Base-by-base conservation (phyloP, 2,888 invertebrate species). In the Dasysyrphus albostriatus region DNA sequence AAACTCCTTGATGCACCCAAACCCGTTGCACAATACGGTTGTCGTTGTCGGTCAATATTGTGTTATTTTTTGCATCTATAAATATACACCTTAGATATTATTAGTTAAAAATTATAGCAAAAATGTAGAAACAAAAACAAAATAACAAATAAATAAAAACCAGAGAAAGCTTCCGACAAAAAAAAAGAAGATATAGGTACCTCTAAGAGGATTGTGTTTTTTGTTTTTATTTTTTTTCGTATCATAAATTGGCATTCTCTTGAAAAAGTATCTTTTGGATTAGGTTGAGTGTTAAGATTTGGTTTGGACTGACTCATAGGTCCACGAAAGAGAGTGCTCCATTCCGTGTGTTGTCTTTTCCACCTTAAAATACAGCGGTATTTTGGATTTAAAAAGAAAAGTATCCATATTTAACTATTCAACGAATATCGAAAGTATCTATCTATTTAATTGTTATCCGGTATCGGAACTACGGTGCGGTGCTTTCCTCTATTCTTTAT, bases 91-190 rank as follows among this genome's bases (percentile, higher is more conserved):
- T 49, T 44, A 59, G 32, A 47, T 29, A 56, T 39, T 29, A 51
- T 61, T 51, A 47, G 63, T 12, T 14, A 16, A 58, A 39, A 19
- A 39, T 39, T 24, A 5, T 24, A 8, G 42, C 61, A 54, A 69
- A 54, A 61, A 75, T 76, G 44, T 72, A 81, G 42, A 63, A 70
- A 58, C 73, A 63, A 42, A 74, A 80, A 81, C 32, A 78, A 70
- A 74, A 85, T 24, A 69, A 67, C 63, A 81, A 69, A 70, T 73
- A 77, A 77, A 79, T 72, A 32, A 65, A 77, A 56, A 77, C 29
- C 56, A 85, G 84, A 77, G 85, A 85, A 82, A 85, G 85, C 85
- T 84, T 81, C 54, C 37, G 79, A 79, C 75, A 80, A 76, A 47
- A 24, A 9, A 61, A 54, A 70, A 65, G 58, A 14, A 51, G 51